Percentiles rank a stretch among this genome's conserved stretches.
phyloP scores from a whole-genome alignment of 2,888 invertebrate genomes.

The Pristionchus fissidentatus region DNA sequence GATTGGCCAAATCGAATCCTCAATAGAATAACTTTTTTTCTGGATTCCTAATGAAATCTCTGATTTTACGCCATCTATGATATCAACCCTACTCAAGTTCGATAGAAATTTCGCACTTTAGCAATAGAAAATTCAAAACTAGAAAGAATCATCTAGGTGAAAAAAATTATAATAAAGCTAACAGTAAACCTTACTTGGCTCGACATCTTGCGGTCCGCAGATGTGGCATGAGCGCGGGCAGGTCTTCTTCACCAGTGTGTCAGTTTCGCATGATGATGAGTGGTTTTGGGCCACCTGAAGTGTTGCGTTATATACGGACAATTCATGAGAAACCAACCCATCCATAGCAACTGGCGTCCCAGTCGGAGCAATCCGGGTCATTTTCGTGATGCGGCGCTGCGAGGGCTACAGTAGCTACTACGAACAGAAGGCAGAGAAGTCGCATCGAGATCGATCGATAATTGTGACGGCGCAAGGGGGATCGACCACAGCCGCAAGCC shows the following conservation, averaged over 20 bases:
- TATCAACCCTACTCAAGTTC: too few relatives aligned
- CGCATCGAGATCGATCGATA: slow-evolving; percentile 30
- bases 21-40: not conserved
- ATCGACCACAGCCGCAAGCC: not conserved
- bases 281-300: slow-evolving; percentile 30
- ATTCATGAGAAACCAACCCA: slow-evolving; percentile 21
- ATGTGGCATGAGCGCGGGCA: slow-evolving; percentile 64
- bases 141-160: not conserved
- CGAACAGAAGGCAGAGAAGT: not conserved
- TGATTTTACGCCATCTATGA: not conserved
- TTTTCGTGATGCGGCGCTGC: slow-evolving; percentile 5
- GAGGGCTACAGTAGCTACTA: not conserved
- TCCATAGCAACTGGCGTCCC: slow-evolving; percentile 30
- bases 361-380: slow-evolving; percentile 36
- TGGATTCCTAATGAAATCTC: not conserved
- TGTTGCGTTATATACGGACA: too few relatives aligned
- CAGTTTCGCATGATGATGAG: slow-evolving; percentile 49
- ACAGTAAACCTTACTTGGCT: slow-evolving; percentile 53
- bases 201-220: slow-evolving; percentile 60
- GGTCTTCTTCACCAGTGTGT: slow-evolving; percentile 59
- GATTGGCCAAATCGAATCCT: slow-evolving; percentile 70
- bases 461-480: not conserved
- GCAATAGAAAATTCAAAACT: not conserved
- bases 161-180: not conserved
- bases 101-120: not conserved